Conservation (phyloP, 1,140 invertebrate species). For the Marisa cornuarietis region DNA sequence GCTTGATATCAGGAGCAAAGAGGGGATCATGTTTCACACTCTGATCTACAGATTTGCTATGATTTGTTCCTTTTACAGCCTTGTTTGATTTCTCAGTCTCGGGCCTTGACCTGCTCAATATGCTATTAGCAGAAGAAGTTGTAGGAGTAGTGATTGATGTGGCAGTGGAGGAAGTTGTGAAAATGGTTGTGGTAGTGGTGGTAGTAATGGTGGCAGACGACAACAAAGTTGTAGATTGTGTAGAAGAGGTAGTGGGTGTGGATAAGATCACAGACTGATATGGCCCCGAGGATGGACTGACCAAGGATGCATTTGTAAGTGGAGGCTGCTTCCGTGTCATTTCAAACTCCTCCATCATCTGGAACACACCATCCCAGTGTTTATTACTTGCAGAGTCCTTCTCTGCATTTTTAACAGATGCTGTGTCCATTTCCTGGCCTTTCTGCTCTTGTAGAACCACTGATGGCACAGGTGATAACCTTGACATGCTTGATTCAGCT, state of each 20-base stretch:
- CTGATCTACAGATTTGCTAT: constrained; percentile 29
- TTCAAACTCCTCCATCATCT: constrained; percentile 1
- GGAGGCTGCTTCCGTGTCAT: no score
- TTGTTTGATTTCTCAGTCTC: constrained; percentile 16
- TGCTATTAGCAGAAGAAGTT: constrained; percentile 3
- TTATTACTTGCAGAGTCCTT: neutral
- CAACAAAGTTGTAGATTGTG: constrained; percentile 14
- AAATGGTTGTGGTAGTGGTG: constrained; percentile 2
- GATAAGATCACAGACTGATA: neutral
- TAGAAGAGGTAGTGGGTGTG: neutral
- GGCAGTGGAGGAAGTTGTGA: neutral
- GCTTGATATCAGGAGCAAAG: constrained; percentile 34
- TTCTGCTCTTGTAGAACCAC: no score
- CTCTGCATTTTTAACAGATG: neutral
- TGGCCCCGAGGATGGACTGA: no score
- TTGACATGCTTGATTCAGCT: no score
- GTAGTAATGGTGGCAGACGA: constrained; percentile 15
- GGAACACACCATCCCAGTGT: neutral
- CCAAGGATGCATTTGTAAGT: no score
- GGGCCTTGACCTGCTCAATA: constrained; percentile 13
- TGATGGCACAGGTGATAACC: no score
- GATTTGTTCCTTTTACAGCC: constrained; percentile 26
- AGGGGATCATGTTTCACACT: constrained; percentile 28
- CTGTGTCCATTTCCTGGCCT: neutral
- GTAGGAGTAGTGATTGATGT: constrained; percentile 12